Percentiles rank a stretch among this genome's conserved stretches.
Conservation (phyloP, 2,797 vertebrate genomes). For the Rhinichthys osculus region DNA sequence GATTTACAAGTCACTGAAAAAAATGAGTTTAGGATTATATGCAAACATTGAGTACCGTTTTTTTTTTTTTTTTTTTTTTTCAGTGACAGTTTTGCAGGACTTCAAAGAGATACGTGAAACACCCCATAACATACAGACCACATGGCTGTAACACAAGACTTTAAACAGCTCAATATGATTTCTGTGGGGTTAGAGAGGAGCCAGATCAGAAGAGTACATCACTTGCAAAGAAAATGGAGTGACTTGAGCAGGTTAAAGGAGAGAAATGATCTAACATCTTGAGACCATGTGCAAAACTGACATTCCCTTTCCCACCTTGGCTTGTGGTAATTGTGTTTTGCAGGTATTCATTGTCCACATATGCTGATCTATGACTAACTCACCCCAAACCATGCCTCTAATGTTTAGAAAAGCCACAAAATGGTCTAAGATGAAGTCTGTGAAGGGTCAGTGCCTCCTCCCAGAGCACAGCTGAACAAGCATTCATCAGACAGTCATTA, state of each 20-base stretch:
- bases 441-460: conserved; percentile 26
- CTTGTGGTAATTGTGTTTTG: conserved; percentile 19
- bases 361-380: conserved; percentile 10
- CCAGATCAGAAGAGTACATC: conserved; percentile 29
- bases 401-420: conserved; percentile 22
- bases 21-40: not conserved
- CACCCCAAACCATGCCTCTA: not conserved
- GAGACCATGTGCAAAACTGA: conserved; percentile 64
- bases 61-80: not conserved
- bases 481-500: conserved; percentile 5
- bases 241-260: conserved; percentile 58
- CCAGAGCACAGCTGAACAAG: conserved; percentile 34
- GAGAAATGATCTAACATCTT: conserved; percentile 63
- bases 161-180: conserved; percentile 57
- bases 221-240: conserved; percentile 59
- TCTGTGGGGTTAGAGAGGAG: conserved; percentile 28
- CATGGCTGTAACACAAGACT: conserved; percentile 26
- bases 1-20: not conserved
- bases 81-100: not conserved
- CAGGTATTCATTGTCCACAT: not conserved
- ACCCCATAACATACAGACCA: conserved; percentile 26
- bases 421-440: conserved; percentile 17
- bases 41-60: not conserved
- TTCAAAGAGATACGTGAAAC: not conserved
- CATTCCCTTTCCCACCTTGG: conserved; percentile 13